Base-by-base conservation (phyloP, 2,888 invertebrate species). In the Hoplodrina ambigua region DNA sequence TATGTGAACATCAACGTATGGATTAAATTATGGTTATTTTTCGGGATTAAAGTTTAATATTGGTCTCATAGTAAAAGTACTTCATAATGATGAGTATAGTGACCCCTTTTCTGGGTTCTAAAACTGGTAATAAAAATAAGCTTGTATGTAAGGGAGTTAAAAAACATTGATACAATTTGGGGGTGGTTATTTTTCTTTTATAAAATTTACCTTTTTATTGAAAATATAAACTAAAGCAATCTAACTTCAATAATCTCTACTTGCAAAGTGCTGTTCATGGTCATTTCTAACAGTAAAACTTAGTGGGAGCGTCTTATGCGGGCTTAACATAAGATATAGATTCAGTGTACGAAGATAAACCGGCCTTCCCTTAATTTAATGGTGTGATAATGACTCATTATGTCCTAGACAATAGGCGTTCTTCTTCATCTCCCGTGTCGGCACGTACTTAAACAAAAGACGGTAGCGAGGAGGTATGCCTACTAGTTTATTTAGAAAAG, bases 371-470 rank as follows among this genome's bases (percentile, higher is more conserved):
- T 66, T 55, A 44, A 11, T 44, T 62, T 55, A 55, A 75, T 53
- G 19, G 52, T n/a, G 41, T 20, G 68, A 33, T 75, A 72, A 75
- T 57, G 75, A 57, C 20, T 75, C 75, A 75, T 75, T 72, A 75
- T 30, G 30, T 49, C n/a, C 10, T 41, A 53, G 46, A 75, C 68
- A 75, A 72, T 57, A 57, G 52, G 30, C 20, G n/a, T 54, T 54
- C n/a, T 8, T 55, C 54, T 74, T 30, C 63, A n/a, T 65, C 17
- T 37, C 8, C 17, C 6, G 20, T 33, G 46, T 20, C 30, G 41
- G 30, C 33, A 41, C 20, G 46, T 13, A 37, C 30, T 41, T 41
- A 15, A 73, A 73, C 54, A 74, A 74, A 64, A 74, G 75, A 25
- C 41, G 20, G 54, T 17, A 49, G 44, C 25, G 53, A 46, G 25